Conservation (phyloP, 2,113 vertebrate species). For the Zapornia atra region DNA sequence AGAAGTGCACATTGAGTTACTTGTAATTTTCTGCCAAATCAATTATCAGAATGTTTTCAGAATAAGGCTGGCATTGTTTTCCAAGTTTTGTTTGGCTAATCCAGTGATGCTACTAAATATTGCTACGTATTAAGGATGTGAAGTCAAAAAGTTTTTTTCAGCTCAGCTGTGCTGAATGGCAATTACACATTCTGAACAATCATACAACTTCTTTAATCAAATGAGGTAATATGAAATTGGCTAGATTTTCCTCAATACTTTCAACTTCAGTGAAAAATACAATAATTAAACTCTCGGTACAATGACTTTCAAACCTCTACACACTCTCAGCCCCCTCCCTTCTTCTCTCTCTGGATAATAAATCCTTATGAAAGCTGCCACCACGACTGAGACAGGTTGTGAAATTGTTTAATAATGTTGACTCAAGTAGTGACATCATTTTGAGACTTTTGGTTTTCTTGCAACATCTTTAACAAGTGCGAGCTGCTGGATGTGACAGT, state of each 20-base stretch:
- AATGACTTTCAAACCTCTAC: conserved; percentile 66
- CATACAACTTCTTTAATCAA: conserved; percentile 67
- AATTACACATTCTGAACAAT: conserved; percentile 60
- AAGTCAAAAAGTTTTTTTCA: conserved; percentile 6
- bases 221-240: conserved; percentile 57
- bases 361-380: conserved; percentile 73
- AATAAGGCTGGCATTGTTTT: background rate
- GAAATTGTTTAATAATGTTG: conserved; percentile 73
- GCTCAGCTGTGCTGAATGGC: conserved; percentile 16
- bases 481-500: background rate
- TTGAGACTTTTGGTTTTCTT: conserved; percentile 46
- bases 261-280: conserved; percentile 72
- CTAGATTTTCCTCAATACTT: conserved; percentile 57
- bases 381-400: conserved; percentile 53
- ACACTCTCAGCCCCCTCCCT: background rate
- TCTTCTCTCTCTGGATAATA: conserved; percentile 60
- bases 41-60: background rate
- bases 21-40: background rate
- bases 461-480: background rate
- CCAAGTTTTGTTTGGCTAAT: background rate
- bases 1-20: background rate
- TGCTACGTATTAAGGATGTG: background rate
- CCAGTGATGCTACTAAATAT: background rate
- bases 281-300: conserved; percentile 71
- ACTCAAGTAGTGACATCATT: conserved; percentile 63